Base-by-base conservation (phyloP, 2,888 invertebrate species). In the Scelioninae gen. 1 region DNA sequence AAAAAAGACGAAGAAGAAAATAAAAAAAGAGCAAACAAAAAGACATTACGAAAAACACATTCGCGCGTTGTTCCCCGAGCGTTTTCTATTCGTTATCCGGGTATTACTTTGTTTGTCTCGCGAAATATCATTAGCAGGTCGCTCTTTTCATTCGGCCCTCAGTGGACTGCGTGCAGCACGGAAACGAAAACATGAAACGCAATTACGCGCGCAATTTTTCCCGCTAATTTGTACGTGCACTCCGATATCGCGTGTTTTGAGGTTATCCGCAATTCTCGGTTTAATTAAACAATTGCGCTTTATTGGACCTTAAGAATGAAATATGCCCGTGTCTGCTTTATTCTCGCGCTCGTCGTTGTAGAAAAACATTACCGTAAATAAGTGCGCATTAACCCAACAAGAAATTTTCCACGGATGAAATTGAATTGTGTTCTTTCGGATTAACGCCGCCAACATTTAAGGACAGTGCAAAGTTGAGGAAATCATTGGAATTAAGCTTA, bases 251-350 rank as follows among this genome's bases (percentile, higher is more conserved):
- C 80, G 80, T 80, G 80, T 75, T 75, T 69, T 55, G 74, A 80
- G 69, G 80, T 80, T 74, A 80, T 75, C 80, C 80, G 56, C 80
- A 75, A 69, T 68, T 80, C 51, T 68, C 49, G 51, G 34, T 75
- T 80, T 80, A 80, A 80, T 80, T 80, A 80, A 80, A 80, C 80
- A 80, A 75, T 80, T 80, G 80, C 75, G 47, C 63, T 75, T 72
- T 66, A 68, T 75, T 55, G 75, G 68, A 68, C 63, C 56, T 63
- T 69, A 56, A 40, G 32, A 74, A 74, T 74, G 74, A 79, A 65
- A 72, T 65, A 72, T 38, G 56, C 29, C 15, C 5, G 47, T 5
- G 55, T 62, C 71, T 62, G 68, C 23, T 60, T 68, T 51, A 29
- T 62, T 53, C 60, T 40, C 51, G 43, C 23, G 11, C 60, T 47